Percentiles rank a stretch among this genome's conserved stretches.
These are phyloP conservation scores for Carterocephalus palaemon DNA, from an alignment of 2,888 invertebrate genomes.

Conservation along the genomic window DNA sequence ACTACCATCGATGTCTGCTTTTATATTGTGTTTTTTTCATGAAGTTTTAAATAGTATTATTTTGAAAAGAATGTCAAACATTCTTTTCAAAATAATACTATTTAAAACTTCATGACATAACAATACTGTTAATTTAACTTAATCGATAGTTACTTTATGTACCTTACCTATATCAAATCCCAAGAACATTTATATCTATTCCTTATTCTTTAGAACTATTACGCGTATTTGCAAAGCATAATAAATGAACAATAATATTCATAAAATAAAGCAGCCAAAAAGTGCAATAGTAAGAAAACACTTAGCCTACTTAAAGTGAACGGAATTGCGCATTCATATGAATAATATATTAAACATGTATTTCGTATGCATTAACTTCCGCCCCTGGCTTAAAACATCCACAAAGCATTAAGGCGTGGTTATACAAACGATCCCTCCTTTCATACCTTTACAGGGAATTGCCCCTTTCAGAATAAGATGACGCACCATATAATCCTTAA, in stretches of 20 bases:
- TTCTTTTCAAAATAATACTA: conserved; percentile 16
- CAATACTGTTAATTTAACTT: too few species aligned
- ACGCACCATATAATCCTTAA: conserved; percentile 5
- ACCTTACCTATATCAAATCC: too few species aligned
- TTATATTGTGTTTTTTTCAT: not conserved
- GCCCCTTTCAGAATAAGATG: conserved; percentile 51
- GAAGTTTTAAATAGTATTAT: conserved; percentile 7
- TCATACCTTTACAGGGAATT: conserved; percentile 57
- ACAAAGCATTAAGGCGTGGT: conserved; percentile 66
- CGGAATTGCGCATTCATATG: conserved; percentile 19
- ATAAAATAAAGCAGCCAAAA: too few species aligned
- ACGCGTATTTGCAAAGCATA: too few species aligned
- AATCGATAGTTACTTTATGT: too few species aligned
- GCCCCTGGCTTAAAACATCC: conserved; percentile 42
- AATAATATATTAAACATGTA: conserved; percentile 22
- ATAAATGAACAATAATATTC: too few species aligned
- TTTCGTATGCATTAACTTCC: conserved; percentile 27
- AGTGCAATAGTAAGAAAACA: not conserved
- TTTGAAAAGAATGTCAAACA: conserved; percentile 9
- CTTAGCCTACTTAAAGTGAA: conserved; percentile 1
- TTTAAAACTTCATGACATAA: too few species aligned
- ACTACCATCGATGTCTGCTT: not conserved
- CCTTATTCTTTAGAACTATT: too few species aligned
- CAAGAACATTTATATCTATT: not conserved
- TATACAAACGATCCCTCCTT: conserved; percentile 56